Conservation (phyloP, 23 tunicate genomes). For the Corella eumyota region DNA sequence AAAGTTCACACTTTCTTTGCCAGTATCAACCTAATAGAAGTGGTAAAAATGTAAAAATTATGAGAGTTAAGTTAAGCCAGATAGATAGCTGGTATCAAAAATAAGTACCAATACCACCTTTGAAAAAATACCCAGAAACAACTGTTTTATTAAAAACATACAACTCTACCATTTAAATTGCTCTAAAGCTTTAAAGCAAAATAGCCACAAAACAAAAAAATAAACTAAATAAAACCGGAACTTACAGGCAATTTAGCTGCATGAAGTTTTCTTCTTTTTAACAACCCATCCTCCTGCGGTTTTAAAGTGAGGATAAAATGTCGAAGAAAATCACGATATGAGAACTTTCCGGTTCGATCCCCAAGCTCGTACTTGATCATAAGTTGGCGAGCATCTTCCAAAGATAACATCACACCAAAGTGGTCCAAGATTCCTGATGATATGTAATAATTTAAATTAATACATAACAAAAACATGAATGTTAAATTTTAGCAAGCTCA, state of each 20-base stretch:
- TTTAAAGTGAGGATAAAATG: conserved; percentile 72
- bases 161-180: too few relatives aligned
- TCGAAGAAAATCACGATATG: conserved; percentile 57
- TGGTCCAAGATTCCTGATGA: conserved; percentile 49
- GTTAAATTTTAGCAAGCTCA: too few relatives aligned
- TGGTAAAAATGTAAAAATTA: too few relatives aligned
- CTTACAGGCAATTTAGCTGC: conserved; percentile 47
- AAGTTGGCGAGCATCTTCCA: conserved; percentile 69
- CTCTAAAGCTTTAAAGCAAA: too few relatives aligned
- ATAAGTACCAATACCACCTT: too few relatives aligned
- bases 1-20: conserved; percentile 49
- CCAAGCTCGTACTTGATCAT: conserved; percentile 62
- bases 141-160: too few relatives aligned
- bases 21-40: conserved; percentile 48
- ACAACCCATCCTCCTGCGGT: conserved; percentile 53
- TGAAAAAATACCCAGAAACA: too few relatives aligned
- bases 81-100: too few relatives aligned
- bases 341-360: conserved; percentile 35
- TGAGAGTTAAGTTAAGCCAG: too few relatives aligned
- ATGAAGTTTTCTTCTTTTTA: conserved; percentile 43
- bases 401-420: conserved; percentile 43
- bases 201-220: background rate
- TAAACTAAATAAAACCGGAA: background rate
- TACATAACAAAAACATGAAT: too few relatives aligned
- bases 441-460: too few relatives aligned